These are phyloP conservation scores for Danaus melanippus DNA, from an alignment of 1,140 invertebrate genomes.

Conservation along the genomic window DNA sequence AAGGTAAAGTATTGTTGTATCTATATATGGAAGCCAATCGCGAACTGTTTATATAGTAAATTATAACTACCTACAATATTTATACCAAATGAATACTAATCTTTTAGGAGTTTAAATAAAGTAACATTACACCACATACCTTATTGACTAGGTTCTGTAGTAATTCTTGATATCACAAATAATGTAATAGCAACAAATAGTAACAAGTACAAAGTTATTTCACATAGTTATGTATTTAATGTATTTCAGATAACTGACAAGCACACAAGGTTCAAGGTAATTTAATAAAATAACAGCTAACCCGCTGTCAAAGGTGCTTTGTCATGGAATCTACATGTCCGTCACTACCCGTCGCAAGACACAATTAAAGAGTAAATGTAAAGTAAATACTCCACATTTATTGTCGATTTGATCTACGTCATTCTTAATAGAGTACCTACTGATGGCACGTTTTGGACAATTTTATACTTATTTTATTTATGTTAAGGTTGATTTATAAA, in stretches of 20 bases:
- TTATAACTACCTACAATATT: too few relatives aligned
- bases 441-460: constrained; percentile 11
- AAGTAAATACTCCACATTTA: constrained; percentile 65
- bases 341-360: constrained; percentile 35
- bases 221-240: not conserved
- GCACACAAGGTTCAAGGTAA: constrained; percentile 14
- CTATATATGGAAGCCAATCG: not conserved
- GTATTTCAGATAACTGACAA: not conserved
- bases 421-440: constrained; percentile 38
- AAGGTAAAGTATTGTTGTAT: constrained; percentile 1
- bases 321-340: constrained; percentile 46
- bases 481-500: constrained; percentile 21
- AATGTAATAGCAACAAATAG: too few relatives aligned
- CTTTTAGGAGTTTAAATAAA: too few relatives aligned
- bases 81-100: too few relatives aligned
- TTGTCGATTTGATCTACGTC: constrained; percentile 62
- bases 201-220: too few relatives aligned
- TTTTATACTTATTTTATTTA: constrained; percentile 3
- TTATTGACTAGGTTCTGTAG: too few relatives aligned
- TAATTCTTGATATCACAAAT: too few relatives aligned
- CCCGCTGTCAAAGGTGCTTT: constrained; percentile 49
- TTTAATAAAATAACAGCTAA: constrained; percentile 45
- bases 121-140: too few relatives aligned
- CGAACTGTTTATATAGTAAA: not conserved
- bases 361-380: constrained; percentile 67